Conservation (phyloP, 2,888 invertebrate genomes). For the Cephus pulcher region DNA sequence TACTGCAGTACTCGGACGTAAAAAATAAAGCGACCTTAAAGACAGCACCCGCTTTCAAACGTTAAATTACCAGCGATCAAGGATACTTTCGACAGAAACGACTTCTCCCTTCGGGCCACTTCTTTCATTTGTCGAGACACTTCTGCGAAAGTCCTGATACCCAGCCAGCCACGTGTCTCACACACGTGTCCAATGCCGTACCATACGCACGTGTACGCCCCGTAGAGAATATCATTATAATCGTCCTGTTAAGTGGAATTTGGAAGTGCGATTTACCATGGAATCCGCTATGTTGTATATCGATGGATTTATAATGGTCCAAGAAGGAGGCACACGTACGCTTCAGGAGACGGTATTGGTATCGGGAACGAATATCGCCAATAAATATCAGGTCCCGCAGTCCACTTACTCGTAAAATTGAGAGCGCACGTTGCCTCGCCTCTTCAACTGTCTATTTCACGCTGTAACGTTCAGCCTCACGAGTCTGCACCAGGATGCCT, state of each 20-base stretch:
- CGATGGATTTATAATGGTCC: background rate
- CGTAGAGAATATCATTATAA: background rate
- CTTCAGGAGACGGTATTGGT: too few relatives aligned
- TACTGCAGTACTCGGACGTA: background rate
- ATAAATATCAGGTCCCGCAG: slow-evolving; percentile 53
- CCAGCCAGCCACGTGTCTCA: background rate
- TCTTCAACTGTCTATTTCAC: slow-evolving; percentile 16
- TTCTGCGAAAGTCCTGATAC: background rate
- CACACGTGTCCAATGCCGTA: background rate
- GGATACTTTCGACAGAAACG: background rate
- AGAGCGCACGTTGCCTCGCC: slow-evolving; percentile 18
- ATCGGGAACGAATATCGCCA: slow-evolving; percentile 41
- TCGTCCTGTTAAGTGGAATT: background rate
- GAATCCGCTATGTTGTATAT: background rate
- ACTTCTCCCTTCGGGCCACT: background rate
- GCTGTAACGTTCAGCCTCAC: slow-evolving; percentile 26
- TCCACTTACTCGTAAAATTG: slow-evolving; percentile 53
- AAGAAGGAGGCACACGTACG: background rate
- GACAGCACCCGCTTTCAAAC: background rate
- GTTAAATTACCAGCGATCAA: background rate
- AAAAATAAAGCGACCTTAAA: background rate
- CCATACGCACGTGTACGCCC: background rate
- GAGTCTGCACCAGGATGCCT: slow-evolving; percentile 12
- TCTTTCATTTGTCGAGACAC: background rate
- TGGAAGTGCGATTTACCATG: background rate